Conservation (phyloP, 1,140 invertebrate genomes). For the Solenopsis fugax region DNA sequence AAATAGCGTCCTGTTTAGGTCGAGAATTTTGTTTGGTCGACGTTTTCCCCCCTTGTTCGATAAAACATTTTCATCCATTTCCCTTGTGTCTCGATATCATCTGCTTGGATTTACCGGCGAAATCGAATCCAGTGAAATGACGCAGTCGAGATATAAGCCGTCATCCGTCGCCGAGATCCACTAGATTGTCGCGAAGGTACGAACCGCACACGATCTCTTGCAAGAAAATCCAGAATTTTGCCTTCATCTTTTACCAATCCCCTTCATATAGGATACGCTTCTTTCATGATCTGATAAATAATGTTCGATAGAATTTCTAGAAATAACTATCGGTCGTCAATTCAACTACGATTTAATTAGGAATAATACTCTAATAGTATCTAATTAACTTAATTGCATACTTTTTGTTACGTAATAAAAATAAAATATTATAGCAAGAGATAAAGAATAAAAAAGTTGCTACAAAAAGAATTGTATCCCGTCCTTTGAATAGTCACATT, state of each 20-base stretch:
- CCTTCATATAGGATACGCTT: not conserved
- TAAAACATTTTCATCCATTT: constrained; percentile 44
- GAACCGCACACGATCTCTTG: not conserved
- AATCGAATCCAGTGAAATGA: constrained; percentile 44
- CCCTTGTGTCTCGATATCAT: constrained; percentile 52
- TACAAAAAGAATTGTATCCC: constrained; percentile 9
- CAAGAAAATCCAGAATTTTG: constrained; percentile 29
- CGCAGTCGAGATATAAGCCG: constrained; percentile 27
- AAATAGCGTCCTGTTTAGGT: not conserved
- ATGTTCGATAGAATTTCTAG: constrained; percentile 1
- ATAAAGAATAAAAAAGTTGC: not conserved
- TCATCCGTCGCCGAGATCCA: constrained; percentile 30
- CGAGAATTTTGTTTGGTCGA: constrained; percentile 36
- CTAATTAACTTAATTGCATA: constrained; percentile 11
- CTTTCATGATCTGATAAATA: constrained; percentile 16
- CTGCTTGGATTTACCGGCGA: constrained; percentile 40
- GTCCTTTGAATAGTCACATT: constrained; percentile 1
- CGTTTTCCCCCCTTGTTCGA: constrained; percentile 2
- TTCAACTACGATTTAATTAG: not conserved
- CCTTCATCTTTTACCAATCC: not conserved
- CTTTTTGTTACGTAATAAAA: not conserved
- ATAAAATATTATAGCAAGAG: not conserved
- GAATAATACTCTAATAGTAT: not conserved
- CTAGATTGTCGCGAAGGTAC: constrained; percentile 40
- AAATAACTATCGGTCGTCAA: not conserved